Base-by-base conservation (phyloP, 2,888 invertebrate species). In the Platypus cylindrus region DNA sequence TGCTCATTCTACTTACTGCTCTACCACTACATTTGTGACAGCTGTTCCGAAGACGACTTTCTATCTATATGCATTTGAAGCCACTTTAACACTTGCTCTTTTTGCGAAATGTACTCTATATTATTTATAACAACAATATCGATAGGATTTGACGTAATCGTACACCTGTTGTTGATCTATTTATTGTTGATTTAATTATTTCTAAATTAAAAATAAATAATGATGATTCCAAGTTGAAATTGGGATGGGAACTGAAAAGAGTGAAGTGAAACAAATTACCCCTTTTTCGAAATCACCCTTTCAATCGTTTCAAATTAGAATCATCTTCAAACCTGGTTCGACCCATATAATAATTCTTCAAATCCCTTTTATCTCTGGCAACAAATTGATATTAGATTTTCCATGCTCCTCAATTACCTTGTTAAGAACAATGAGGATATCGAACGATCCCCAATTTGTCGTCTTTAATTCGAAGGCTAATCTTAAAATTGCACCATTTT, bases 11-110 rank as follows among this genome's bases (percentile, higher is more conserved):
- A n/a, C n/a, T n/a, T n/a, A n/a, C n/a, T n/a, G n/a, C n/a, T n/a
- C n/a, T n/a, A n/a, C n/a, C n/a, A n/a, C n/a, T n/a, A n/a, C n/a
- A n/a, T n/a, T 43, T 45, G 49, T 48, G 52, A 54, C 54, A 54
- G 52, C 54, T 54, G 54, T 53, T 53, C 43, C n/a, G 38, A 41
- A 42, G 48, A 50, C 44, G 48, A 51, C 53, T 47, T 50, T 49
- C 47, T 51, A 51, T 48, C 44, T 47, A 50, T 49, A 44, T 44
- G n/a, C n/a, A n/a, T n/a, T n/a, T n/a, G n/a, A 46, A 43, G 44
- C 45, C 47, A 50, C 42, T 36, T 38, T 34, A 41, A 37, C 37
- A 48, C 49, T 50, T 48, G 51, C 48, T 48, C 48, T 49, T 48
- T 51, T 48, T 44, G 31, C 23, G 31, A 23, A 32, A 33, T 29